phyloP scores from a whole-genome alignment of 2,797 vertebrate genomes.

The Premnoplex brunnescens region DNA sequence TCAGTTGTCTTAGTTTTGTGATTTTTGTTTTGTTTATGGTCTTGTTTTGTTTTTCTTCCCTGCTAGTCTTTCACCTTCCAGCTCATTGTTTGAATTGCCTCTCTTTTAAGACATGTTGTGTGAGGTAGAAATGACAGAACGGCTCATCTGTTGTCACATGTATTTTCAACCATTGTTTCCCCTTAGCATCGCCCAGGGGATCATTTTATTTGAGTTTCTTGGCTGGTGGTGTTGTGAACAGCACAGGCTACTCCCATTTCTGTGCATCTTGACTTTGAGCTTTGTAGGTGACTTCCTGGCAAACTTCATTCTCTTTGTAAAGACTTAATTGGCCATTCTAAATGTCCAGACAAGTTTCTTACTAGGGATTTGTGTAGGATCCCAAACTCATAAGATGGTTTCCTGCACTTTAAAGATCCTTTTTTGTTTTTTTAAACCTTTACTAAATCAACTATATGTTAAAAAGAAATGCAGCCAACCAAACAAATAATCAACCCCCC shows the following conservation, averaged over 20 bases:
- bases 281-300: not conserved
- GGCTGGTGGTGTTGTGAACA: not conserved
- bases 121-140: not conserved
- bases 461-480: not conserved
- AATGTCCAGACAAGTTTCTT: not conserved
- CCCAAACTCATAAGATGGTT: not conserved
- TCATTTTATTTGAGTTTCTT: not conserved
- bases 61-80: not conserved
- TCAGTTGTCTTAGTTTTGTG: not conserved
- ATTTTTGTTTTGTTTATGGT: not conserved
- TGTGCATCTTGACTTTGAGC: not conserved
- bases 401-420: not conserved
- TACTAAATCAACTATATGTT: not conserved
- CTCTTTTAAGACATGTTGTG: not conserved
- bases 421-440: not conserved
- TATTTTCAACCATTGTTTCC: not conserved
- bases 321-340: not conserved
- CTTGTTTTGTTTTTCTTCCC: not conserved
- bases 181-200: not conserved
- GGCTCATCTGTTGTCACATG: not conserved
- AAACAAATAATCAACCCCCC: accelerated
- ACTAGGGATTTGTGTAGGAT: not conserved
- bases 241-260: not conserved
- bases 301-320: not conserved
- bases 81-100: not conserved